Evolutionary conservation across 1,140 invertebrate genomes (phyloP).

Genomic region (Neodiprion virginianus): DNA sequence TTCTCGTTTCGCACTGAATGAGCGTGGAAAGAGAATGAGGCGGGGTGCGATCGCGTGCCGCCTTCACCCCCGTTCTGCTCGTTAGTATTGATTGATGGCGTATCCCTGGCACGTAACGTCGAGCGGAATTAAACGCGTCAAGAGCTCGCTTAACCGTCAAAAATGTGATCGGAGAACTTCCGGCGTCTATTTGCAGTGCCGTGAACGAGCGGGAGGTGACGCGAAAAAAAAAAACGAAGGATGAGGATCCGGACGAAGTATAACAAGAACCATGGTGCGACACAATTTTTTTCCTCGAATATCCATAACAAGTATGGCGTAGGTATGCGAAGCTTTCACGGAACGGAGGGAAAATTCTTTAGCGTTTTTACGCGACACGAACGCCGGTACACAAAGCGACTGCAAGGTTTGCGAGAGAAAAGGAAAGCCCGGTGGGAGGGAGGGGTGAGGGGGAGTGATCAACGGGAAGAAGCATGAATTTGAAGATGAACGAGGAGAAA

Average conservation of each 20-base stretch:
- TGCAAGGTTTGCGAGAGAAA: conserved; percentile 18
- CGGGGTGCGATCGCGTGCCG: too few species aligned
- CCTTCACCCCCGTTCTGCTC: neutral
- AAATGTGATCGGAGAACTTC: neutral
- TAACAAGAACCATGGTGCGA: too few species aligned
- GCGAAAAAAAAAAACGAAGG: too few species aligned
- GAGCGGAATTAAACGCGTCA: neutral
- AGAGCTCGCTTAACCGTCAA: neutral
- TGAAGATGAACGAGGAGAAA: conserved; percentile 9
- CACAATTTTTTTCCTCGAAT: too few species aligned
- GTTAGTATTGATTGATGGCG: conserved; percentile 2
- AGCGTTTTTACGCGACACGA: too few species aligned
- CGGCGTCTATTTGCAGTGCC: neutral
- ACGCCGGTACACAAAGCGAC: conserved; percentile 17
- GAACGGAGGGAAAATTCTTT: conserved; percentile 8
- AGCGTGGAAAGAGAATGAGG: too few species aligned
- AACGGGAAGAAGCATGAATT: conserved; percentile 1
- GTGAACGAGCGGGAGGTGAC: too few species aligned
- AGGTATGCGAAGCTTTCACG: neutral
- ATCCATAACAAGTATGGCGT: neutral
- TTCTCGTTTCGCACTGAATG: too few species aligned
- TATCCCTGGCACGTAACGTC: neutral
- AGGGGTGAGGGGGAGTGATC: conserved; percentile 13
- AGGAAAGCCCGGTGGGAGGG: neutral
- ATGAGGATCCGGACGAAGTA: too few species aligned